phyloP scores from a whole-genome alignment of 2,888 invertebrate genomes.

The Baronia brevicornis region DNA sequence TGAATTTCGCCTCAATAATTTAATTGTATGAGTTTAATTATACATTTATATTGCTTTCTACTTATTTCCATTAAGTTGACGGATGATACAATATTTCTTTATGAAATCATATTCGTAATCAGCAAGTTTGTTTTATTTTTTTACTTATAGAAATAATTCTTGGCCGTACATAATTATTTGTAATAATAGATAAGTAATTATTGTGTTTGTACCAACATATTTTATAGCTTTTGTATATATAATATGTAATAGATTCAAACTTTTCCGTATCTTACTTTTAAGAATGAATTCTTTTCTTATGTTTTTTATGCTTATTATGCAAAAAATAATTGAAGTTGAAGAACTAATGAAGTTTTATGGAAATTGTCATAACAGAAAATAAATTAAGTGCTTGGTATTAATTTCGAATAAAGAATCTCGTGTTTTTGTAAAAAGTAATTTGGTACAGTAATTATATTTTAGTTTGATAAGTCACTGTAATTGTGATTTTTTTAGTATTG shows the following conservation, averaged over 20 bases:
- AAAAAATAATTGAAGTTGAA: no score
- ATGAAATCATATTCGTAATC: no score
- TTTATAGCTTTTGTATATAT: conserved; percentile 31
- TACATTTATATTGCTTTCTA: conserved; percentile 11
- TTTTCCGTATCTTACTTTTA: conserved; percentile 28
- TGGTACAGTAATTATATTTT: conserved; percentile 22
- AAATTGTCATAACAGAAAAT: no score
- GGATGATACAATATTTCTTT: no score
- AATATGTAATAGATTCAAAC: conserved; percentile 24
- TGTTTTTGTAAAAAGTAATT: conserved; percentile 19
- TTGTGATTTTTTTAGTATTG: conserved; percentile 53
- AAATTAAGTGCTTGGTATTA: no score
- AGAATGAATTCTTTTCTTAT: conserved; percentile 31
- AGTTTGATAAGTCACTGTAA: conserved; percentile 51
- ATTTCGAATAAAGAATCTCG: conserved; percentile 16
- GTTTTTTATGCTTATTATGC: conserved; percentile 14
- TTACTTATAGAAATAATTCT: conserved; percentile 15
- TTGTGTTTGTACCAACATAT: conserved; percentile 52
- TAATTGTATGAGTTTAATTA: conserved; percentile 11
- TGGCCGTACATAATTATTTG: conserved; percentile 24
- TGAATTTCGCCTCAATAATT: conserved; percentile 7
- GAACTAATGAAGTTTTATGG: no score
- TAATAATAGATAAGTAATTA: conserved; percentile 19
- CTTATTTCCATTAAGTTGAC: conserved; percentile 13
- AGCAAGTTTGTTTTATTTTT: conserved; percentile 13